Conservation (phyloP, 2,113 vertebrate species). For the Poeciliopsis turrubarensis region DNA sequence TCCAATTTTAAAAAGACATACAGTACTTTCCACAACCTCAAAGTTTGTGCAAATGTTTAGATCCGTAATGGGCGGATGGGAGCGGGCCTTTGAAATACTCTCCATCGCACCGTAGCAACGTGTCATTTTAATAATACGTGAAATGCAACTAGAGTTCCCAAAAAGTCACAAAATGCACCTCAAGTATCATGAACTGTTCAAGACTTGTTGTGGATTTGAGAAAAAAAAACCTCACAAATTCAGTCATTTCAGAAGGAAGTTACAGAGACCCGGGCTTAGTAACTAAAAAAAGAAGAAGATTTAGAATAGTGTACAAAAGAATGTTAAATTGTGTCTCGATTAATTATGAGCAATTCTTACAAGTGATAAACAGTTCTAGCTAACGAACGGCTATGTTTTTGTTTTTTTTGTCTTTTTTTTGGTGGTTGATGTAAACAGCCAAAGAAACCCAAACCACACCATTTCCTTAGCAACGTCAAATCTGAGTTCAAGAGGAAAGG, state of each 20-base stretch:
- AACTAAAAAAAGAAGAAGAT: neutral
- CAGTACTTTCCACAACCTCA: conserved; percentile 26
- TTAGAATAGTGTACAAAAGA: conserved; percentile 24
- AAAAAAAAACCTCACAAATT: conserved; percentile 7
- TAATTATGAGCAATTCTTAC: conserved; percentile 28
- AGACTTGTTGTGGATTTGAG: conserved; percentile 8
- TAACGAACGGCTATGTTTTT: conserved; percentile 4
- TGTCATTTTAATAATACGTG: conserved; percentile 33
- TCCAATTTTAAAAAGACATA: conserved; percentile 48
- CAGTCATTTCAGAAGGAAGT: conserved; percentile 1
- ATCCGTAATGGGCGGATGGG: neutral
- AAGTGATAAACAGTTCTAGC: conserved; percentile 19
- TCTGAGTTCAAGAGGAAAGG: conserved; percentile 13
- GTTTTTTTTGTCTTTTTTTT: neutral
- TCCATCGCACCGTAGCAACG: conserved; percentile 34
- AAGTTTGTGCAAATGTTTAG: conserved; percentile 23
- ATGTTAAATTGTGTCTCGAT: conserved; percentile 12
- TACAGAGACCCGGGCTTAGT: neutral
- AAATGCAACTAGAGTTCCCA: conserved; percentile 20
- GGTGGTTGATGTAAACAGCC: conserved; percentile 35
- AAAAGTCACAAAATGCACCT: conserved; percentile 14
- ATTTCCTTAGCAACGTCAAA: conserved; percentile 39
- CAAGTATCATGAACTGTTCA: neutral
- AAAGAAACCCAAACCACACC: conserved; percentile 33
- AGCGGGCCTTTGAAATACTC: conserved; percentile 5